These are phyloP conservation scores for Danio tinwini DNA, from an alignment of 2,797 vertebrate species.

Conservation along the genomic window DNA sequence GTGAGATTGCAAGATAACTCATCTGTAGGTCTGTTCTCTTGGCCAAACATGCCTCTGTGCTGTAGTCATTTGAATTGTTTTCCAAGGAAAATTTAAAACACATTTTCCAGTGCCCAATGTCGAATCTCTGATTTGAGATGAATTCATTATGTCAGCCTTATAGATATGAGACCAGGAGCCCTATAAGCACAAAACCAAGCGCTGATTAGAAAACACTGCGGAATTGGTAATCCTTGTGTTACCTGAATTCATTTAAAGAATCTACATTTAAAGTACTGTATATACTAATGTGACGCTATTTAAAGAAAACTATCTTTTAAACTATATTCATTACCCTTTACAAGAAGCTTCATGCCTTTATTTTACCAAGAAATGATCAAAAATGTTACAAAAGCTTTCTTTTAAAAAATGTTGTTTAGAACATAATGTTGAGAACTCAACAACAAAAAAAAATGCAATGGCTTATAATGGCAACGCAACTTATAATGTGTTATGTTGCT, in stretches of 20 bases:
- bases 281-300: too few species aligned
- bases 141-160: slow-evolving; percentile 74
- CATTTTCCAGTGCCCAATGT: slow-evolving; percentile 72
- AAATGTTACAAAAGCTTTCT: too few species aligned
- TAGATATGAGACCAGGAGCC: slow-evolving; percentile 66
- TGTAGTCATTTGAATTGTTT: slow-evolving; percentile 67
- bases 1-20: slow-evolving; percentile 64
- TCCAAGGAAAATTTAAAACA: slow-evolving; percentile 78
- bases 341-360: too few species aligned
- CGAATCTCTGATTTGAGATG: slow-evolving; percentile 71
- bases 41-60: slow-evolving; percentile 67
- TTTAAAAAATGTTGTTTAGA: too few species aligned
- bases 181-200: slow-evolving; percentile 60
- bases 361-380: too few species aligned
- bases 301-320: too few species aligned
- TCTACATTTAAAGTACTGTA: neutral
- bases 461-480: too few species aligned
- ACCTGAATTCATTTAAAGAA: slow-evolving; percentile 30
- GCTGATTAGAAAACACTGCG: slow-evolving; percentile 61
- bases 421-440: too few species aligned
- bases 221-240: slow-evolving; percentile 50
- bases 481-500: neutral
- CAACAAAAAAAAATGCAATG: neutral
- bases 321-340: too few species aligned
- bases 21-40: slow-evolving; percentile 64